Evolutionary conservation across 2,797 vertebrate species (phyloP).

Genomic region (Parotocinclus haroldoi): DNA sequence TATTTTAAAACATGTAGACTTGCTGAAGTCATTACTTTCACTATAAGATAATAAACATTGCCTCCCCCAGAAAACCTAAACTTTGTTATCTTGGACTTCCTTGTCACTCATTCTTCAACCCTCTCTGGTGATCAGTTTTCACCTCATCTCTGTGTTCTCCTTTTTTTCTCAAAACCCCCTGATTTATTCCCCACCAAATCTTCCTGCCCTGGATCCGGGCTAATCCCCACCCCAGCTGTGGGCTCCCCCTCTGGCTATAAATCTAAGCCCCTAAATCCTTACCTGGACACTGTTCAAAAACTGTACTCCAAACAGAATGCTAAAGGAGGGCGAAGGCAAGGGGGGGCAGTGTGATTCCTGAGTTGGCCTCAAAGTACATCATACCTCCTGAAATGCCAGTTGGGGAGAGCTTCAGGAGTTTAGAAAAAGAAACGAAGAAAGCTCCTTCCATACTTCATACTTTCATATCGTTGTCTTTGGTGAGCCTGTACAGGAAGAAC

Average conservation of each 20-base stretch:
- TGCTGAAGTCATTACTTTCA: no score
- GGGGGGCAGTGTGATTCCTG: conserved; percentile 34
- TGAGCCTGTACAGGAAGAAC: conserved; percentile 15
- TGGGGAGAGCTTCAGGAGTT: no score
- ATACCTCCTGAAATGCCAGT: conserved; percentile 21
- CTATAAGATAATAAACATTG: neutral
- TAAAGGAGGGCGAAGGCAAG: conserved; percentile 36
- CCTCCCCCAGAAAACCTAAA: conserved; percentile 1
- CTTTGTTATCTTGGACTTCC: neutral
- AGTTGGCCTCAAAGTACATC: conserved; percentile 42
- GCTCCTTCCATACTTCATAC: neutral
- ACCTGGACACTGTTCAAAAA: conserved; percentile 58
- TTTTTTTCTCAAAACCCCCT: conserved; percentile 38
- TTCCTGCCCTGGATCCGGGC: conserved; percentile 45
- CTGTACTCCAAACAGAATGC: conserved; percentile 52
- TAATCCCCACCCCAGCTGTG: conserved; percentile 53
- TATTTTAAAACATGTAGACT: no score
- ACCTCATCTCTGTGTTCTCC: conserved; percentile 20
- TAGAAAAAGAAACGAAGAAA: neutral
- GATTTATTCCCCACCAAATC: conserved; percentile 54
- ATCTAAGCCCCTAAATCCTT: conserved; percentile 59
- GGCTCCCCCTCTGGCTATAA: conserved; percentile 52
- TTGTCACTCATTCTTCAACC: conserved; percentile 4
- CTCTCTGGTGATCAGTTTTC: conserved; percentile 20
- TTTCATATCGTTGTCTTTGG: neutral